Base-by-base conservation (phyloP, 1,140 invertebrate genomes). In the Drosophila carrolli region DNA sequence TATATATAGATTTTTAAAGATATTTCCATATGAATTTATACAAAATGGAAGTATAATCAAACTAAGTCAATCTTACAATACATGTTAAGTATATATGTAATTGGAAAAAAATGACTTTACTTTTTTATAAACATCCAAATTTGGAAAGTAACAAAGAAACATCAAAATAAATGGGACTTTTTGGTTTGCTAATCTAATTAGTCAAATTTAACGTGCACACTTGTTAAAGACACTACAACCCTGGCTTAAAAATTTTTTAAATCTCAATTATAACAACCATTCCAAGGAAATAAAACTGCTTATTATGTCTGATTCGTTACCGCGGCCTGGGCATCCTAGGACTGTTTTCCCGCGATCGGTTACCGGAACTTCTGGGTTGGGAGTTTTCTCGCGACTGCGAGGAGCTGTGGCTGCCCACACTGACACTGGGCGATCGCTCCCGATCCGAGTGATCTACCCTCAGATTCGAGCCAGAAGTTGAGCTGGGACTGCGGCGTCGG, bases 281-380 rank as follows among this genome's bases (percentile, higher is more conserved):
- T 60, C 37, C 10, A 43, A 29, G 14, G 56, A 58, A 29, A 43
- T 32, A 59, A 40, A 62, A 29, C 57, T 40, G 16, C n/a, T 14
- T 32, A 60, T 7, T 60, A 57, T 32, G 19, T 2, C 14, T 43
- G 27, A 14, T 65, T 27, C n/a, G 67, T 56, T 57, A 92, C 91
- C 91, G 94, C 11, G 95, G 96, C 70, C 95, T 93, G n/a, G 95
- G 96, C 91, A 94, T 94, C 78, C 94, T 94, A 9, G 95, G 95
- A 35, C 96, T 97, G 37, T 93, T 93, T 35, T 97, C 96, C 13
- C 96, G 92, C 0, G 95, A 97, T 44, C 84, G 76, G 93, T 94
- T 41, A 0, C 93, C 81, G 0, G 82, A 54, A 76, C 91, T 83
- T 40, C 83, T 74, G 2, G 79, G 70, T 29, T 86, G 82, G 8